These are phyloP conservation scores for Agrenia bidenticulata DNA, from an alignment of 2,888 invertebrate species.

Conservation along the genomic window DNA sequence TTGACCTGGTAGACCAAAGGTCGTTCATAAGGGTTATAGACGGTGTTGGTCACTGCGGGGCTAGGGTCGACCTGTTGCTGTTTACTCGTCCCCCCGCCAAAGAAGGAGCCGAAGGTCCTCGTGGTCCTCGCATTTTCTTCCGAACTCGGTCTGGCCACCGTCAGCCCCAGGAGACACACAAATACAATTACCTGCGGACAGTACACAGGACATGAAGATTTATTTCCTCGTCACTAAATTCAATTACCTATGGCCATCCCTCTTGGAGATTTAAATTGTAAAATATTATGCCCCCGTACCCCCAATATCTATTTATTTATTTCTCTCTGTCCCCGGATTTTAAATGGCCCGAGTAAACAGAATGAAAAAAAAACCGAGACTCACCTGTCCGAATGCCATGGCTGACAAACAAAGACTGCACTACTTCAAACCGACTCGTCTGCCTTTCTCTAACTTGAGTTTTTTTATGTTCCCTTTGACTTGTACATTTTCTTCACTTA, in stretches of 20 bases:
- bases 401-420: slow-evolving; percentile 22
- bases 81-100: slow-evolving; percentile 20
- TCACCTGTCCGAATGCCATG: slow-evolving; percentile 22
- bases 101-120: slow-evolving; percentile 21
- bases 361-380: background rate
- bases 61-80: slow-evolving; percentile 22
- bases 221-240: too few species aligned
- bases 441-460: too few species aligned
- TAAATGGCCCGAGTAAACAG: slow-evolving; percentile 1
- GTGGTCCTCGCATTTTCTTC: slow-evolving; percentile 12
- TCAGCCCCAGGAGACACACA: slow-evolving; percentile 16
- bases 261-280: too few species aligned
- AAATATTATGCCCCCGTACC: too few species aligned
- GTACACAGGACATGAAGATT: too few species aligned
- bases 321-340: too few species aligned
- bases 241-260: too few species aligned
- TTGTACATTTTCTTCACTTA: too few species aligned
- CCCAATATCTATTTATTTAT: too few species aligned
- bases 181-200: slow-evolving; percentile 22
- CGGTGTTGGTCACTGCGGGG: background rate
- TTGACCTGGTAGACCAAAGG: slow-evolving; percentile 24
- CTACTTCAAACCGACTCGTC: too few species aligned
- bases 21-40: slow-evolving; percentile 9
- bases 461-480: too few species aligned
- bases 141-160: slow-evolving; percentile 7